Percentiles rank a stretch among this genome's conserved stretches.
Evolutionary conservation across 2,797 vertebrate species (phyloP).

Genomic region (Macrochelys suwanniensis): DNA sequence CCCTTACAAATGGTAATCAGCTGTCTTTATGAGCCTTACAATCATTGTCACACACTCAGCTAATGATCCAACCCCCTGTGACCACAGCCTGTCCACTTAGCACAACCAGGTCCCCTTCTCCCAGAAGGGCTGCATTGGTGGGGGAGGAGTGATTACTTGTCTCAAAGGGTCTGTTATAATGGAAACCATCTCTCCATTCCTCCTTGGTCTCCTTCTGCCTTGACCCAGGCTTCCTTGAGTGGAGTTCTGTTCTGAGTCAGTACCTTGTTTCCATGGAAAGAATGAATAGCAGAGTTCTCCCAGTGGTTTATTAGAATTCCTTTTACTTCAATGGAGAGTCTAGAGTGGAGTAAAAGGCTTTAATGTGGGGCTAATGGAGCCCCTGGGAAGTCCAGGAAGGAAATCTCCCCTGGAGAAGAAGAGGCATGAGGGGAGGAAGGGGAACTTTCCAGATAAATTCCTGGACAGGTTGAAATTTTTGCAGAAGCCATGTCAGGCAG

Average conservation of each 20-base stretch:
- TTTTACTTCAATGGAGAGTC: constrained; percentile 75
- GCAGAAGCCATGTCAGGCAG: constrained; percentile 72
- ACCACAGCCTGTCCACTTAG: background rate
- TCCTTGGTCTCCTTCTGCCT: constrained; percentile 69
- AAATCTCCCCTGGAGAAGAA: constrained; percentile 77
- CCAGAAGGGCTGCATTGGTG: background rate
- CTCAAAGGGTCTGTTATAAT: constrained; percentile 70
- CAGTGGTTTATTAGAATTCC: constrained; percentile 79
- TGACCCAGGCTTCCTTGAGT: constrained; percentile 72
- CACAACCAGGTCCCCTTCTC: background rate
- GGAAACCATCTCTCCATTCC: constrained; percentile 69
- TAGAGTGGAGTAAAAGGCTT: constrained; percentile 75
- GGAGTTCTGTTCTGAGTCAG: constrained; percentile 65
- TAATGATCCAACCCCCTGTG: constrained; percentile 5
- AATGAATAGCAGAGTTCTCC: constrained; percentile 73
- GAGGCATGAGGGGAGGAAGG: constrained; percentile 69
- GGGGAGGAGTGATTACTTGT: constrained; percentile 56
- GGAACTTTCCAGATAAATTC: constrained; percentile 72
- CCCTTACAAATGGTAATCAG: constrained; percentile 27
- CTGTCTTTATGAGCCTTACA: constrained; percentile 42
- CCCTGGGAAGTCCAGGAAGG: constrained; percentile 77
- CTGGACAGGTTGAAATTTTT: constrained; percentile 76
- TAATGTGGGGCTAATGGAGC: constrained; percentile 78
- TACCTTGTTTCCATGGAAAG: constrained; percentile 79
- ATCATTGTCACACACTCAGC: background rate